These are phyloP conservation scores for Pterophyllum scalare DNA, from an alignment of 2,113 vertebrate species.

Conservation along the genomic window DNA sequence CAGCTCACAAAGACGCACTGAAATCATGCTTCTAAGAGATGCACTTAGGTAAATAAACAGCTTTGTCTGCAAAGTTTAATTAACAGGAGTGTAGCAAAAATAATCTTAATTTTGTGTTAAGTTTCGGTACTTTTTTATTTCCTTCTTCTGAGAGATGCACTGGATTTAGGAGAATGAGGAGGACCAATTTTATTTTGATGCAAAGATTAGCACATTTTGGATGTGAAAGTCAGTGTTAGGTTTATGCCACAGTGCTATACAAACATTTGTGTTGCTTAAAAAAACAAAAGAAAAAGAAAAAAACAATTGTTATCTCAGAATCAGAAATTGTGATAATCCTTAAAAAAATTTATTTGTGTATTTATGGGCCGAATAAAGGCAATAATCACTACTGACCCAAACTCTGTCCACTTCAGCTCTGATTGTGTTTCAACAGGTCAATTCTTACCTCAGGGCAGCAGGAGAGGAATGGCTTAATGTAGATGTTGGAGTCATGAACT, in stretches of 20 bases:
- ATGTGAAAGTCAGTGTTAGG: too few relatives aligned
- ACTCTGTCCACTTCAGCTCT: not conserved
- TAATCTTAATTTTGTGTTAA: not conserved
- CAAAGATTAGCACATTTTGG: too few relatives aligned
- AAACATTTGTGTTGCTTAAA: too few relatives aligned
- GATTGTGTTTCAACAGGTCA: not conserved
- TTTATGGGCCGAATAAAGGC: not conserved
- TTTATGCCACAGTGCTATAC: too few relatives aligned
- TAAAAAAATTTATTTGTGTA: too few relatives aligned
- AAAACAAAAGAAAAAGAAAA: too few relatives aligned
- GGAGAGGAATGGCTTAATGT: constrained; percentile 97
- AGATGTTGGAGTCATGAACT: constrained; percentile 97
- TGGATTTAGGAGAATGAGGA: too few relatives aligned
- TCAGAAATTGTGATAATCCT: too few relatives aligned
- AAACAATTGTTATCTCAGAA: too few relatives aligned
- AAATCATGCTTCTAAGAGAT: not conserved
- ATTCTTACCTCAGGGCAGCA: constrained; percentile 91
- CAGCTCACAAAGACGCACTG: not conserved
- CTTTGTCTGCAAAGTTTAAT: not conserved
- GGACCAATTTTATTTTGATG: too few relatives aligned
- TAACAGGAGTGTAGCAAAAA: not conserved
- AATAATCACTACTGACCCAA: not conserved
- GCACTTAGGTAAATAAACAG: not conserved
- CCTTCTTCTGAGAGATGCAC: too few relatives aligned
- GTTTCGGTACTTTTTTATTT: not conserved